phyloP scores from a whole-genome alignment of 2,113 vertebrate genomes.

The Cheilinus undulatus region DNA sequence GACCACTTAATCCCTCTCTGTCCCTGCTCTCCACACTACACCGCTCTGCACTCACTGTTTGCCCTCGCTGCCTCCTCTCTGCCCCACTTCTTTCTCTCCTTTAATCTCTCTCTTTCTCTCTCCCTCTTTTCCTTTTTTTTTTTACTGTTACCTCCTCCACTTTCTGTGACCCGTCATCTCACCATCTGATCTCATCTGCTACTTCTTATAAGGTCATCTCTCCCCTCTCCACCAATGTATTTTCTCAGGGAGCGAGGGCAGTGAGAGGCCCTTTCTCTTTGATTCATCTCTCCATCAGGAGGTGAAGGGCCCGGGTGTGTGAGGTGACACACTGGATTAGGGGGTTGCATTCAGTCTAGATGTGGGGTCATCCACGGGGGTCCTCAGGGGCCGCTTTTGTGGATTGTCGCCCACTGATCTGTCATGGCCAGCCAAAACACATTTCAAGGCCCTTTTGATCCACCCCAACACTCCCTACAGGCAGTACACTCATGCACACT shows the following conservation, averaged over 20 bases:
- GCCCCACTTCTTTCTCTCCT: slow-evolving; percentile 41
- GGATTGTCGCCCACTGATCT: slow-evolving; percentile 67
- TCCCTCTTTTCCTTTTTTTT: slow-evolving; percentile 3
- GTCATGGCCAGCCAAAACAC: slow-evolving; percentile 70
- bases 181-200: slow-evolving; percentile 65
- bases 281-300: slow-evolving; percentile 59
- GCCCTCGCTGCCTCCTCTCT: slow-evolving; percentile 37
- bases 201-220: slow-evolving; percentile 72
- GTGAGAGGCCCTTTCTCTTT: slow-evolving; percentile 59
- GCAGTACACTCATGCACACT: slow-evolving; percentile 34
- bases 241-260: slow-evolving; percentile 55
- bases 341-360: slow-evolving; percentile 59
- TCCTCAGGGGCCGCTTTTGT: slow-evolving; percentile 49
- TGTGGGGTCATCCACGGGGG: slow-evolving; percentile 61
- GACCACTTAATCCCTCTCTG: slow-evolving; percentile 68
- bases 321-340: slow-evolving; percentile 76
- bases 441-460: slow-evolving; percentile 71
- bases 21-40: slow-evolving; percentile 37
- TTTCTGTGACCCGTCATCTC: slow-evolving; percentile 68
- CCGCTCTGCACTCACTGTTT: slow-evolving; percentile 42
- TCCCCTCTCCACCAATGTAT: slow-evolving; percentile 42
- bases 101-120: slow-evolving; percentile 32
- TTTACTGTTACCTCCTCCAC: slow-evolving; percentile 34
- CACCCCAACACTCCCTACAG: slow-evolving; percentile 54
- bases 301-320: slow-evolving; percentile 61